Base-by-base conservation (phyloP, 2,888 invertebrate genomes). In the Vesta saturnalis region DNA sequence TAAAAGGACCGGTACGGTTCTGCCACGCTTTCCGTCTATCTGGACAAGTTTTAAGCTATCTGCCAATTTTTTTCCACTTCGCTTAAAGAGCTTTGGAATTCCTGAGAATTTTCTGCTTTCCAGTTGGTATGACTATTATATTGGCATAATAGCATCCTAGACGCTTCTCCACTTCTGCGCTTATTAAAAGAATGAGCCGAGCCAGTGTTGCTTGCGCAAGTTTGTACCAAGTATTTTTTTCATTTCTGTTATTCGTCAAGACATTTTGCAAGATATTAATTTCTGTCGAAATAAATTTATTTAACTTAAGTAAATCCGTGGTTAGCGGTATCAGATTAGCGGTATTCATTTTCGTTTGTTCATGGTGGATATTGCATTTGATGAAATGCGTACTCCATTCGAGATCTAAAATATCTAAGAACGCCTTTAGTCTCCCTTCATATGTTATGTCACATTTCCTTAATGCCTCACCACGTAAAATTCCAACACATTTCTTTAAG, bases 101-200 rank as follows among this genome's bases (percentile, higher is more conserved):
- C 55, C 23, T 47, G 35, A 5, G 46, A 43, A 43, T 22, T 6
- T 15, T 55, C 35, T 1, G 52, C n/a, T 18, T 14, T 0, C 67
- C 61, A 67, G 6, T 4, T 8, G 14, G 68, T 64, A 10, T 60
- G 10, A 4, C 14, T 49, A 22, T 55, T 5, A 56, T 64, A 68
- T 0, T 58, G 16, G 15, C 18, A 4, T 14, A 68, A 0, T 12
- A 59, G 64, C 21, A 68, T 55, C 19, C 35, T 52, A 0, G 64
- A 21, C 12, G 68, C 19, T 64, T 64, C 68, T 6, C 64, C 64
- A 3, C 64, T 60, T 46, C 64, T 19, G 19, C 64, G 16, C 61
- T 69, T 67, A 62, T 67, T 67, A 67, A 67, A 10, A 62, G 43
- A 14, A 67, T 43, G 3, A 67, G 52, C 19, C 61, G 14, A 10